Evolutionary conservation across 2,113 vertebrate species (phyloP), one percentile per base, ranked within the genome.

Genomic region (Gavialis gangeticus): DNA sequence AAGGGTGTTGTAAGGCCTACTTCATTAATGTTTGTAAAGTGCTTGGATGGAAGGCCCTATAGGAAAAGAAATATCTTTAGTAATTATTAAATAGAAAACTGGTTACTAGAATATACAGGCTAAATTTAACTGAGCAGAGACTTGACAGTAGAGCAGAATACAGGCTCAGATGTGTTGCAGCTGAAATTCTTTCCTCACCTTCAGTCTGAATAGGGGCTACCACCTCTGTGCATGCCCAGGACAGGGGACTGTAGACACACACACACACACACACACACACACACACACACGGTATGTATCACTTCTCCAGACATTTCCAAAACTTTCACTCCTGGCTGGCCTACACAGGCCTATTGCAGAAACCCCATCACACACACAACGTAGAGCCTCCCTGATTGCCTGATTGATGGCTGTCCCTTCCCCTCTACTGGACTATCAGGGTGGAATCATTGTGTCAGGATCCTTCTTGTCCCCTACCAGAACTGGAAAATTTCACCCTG

Each of bases 11-110:
- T 94, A 88, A 97, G 82, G 92, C 79, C 95, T 96, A 97, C 96
- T 96, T 96, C 95, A 97, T 97, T 97, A 96, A 94, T 92, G 91
- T 95, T 92, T 96, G 93, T 95, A 95, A 96, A 97, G 92, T 88
- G 94, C 95, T 96, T 94, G 88, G 96, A 76, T 96, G 91, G 91
- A 96, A 95, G 87, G 87, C 92, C 88, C 76, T 93, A 85, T 96
- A 96, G 95, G 90, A 95, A 87, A 93, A 94, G 14, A 71, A 10
- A 60, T 84, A 75, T 94, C 96, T 94, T 91, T 95, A 95, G 96
- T 91, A 95, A 96, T 95, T 93, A 96, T 93, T 94, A 96, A 95
- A 94, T 15, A 96, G 92, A 96, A 96, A 95, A 95, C 87, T 71
- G 89, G 90, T 95, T 89, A 93, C 82, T 92, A 91, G 94, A 75